phyloP scores from a whole-genome alignment of 2,797 vertebrate species.

The Hozukius guyotensis region DNA sequence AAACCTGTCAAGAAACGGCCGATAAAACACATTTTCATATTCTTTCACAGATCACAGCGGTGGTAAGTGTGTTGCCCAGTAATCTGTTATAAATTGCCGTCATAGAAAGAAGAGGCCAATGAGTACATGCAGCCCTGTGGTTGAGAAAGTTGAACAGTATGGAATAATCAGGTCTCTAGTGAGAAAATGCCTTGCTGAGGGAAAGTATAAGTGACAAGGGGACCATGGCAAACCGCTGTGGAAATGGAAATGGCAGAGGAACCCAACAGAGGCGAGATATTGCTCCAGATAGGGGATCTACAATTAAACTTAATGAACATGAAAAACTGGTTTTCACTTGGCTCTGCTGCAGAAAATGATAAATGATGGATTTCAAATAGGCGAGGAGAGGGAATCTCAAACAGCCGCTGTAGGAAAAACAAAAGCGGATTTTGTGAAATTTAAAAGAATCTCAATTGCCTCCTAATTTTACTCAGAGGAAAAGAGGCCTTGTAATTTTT shows the following conservation, averaged over 20 bases:
- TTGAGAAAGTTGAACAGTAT: background rate
- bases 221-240: constrained; percentile 20
- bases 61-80: background rate
- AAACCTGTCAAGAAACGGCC: background rate
- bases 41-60: background rate
- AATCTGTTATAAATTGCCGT: constrained; percentile 8
- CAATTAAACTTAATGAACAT: constrained; percentile 57
- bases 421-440: constrained; percentile 10
- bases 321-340: constrained; percentile 24
- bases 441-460: constrained; percentile 6
- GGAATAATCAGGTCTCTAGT: constrained; percentile 12
- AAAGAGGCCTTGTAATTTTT: background rate
- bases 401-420: background rate
- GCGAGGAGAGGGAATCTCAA: constrained; percentile 16
- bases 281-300: constrained; percentile 40
- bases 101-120: background rate
- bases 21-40: background rate
- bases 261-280: constrained; percentile 33
- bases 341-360: constrained; percentile 33
- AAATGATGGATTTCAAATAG: constrained; percentile 38
- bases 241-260: constrained; percentile 38
- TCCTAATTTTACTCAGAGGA: constrained; percentile 16
- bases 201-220: constrained; percentile 1
- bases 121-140: background rate
- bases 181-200: constrained; percentile 1